Evolutionary conservation across 2,797 vertebrate genomes (phyloP).

Genomic region (Macroramphosus scolopax): DNA sequence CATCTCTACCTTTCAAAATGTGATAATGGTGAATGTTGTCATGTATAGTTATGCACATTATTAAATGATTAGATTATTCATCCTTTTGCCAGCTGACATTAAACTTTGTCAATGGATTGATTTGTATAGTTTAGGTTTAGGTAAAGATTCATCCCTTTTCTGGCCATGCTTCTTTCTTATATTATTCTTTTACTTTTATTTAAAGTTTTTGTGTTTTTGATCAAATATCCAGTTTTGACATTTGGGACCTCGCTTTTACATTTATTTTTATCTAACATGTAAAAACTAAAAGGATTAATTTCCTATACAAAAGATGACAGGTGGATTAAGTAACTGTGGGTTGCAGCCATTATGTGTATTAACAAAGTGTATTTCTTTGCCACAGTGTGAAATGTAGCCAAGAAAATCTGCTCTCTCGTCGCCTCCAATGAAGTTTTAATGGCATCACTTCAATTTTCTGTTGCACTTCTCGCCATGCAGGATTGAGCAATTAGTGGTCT

Average conservation of each 20-base stretch:
- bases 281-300: too few relatives aligned
- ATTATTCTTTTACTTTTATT: too few relatives aligned
- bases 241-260: too few relatives aligned
- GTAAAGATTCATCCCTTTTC: background rate
- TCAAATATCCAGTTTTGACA: too few relatives aligned
- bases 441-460: conserved; percentile 44
- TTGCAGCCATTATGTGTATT: too few relatives aligned
- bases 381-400: conserved; percentile 27
- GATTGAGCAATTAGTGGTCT: conserved; percentile 46
- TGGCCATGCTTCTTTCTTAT: background rate
- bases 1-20: background rate
- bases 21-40: background rate
- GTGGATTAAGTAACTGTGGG: too few relatives aligned
- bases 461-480: conserved; percentile 21
- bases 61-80: background rate
- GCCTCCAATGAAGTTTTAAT: conserved; percentile 46
- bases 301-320: too few relatives aligned
- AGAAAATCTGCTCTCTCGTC: conserved; percentile 31
- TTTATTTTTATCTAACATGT: too few relatives aligned
- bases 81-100: background rate
- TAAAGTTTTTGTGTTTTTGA: too few relatives aligned
- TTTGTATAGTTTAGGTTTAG: background rate
- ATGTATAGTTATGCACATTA: background rate
- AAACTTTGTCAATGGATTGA: background rate
- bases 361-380: too few relatives aligned